Conservation (phyloP, 2,113 vertebrate genomes). For the Chamaetylas fuelleborni region DNA sequence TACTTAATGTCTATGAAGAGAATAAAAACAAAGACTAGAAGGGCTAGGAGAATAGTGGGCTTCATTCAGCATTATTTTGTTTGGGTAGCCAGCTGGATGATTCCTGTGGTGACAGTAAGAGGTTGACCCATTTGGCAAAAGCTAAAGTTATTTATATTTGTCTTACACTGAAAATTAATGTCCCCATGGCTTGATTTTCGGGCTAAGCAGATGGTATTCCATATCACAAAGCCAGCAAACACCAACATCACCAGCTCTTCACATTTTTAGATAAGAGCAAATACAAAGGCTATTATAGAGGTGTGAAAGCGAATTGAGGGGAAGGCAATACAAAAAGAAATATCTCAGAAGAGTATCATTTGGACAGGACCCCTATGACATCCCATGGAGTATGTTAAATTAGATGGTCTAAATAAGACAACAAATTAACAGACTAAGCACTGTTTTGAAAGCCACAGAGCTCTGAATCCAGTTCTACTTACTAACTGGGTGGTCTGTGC, state of each 20-base stretch:
- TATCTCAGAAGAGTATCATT: background rate
- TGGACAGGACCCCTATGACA: background rate
- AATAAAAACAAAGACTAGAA: background rate
- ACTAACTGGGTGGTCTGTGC: background rate
- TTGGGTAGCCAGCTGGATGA: conserved; percentile 11
- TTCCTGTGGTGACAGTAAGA: conserved; percentile 11
- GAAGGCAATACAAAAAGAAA: background rate
- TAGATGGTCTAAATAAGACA: conserved; percentile 23
- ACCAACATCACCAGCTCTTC: background rate
- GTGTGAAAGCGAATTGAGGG: fast-evolving
- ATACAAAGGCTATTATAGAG: background rate
- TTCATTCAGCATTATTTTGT: conserved; percentile 24
- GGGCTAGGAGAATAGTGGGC: background rate
- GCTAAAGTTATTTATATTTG: conserved; percentile 20
- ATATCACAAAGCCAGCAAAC: conserved; percentile 10
- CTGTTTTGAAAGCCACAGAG: conserved; percentile 22
- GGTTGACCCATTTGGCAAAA: conserved; percentile 41
- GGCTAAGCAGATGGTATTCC: background rate
- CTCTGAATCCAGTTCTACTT: conserved; percentile 22
- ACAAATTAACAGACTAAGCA: conserved; percentile 21
- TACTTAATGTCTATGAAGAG: background rate
- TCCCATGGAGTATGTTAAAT: background rate
- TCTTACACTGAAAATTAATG: background rate
- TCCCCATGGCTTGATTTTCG: background rate
- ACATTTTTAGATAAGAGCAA: background rate